Conservation (phyloP, 1,140 invertebrate species). For the Drosophila pruinosa region DNA sequence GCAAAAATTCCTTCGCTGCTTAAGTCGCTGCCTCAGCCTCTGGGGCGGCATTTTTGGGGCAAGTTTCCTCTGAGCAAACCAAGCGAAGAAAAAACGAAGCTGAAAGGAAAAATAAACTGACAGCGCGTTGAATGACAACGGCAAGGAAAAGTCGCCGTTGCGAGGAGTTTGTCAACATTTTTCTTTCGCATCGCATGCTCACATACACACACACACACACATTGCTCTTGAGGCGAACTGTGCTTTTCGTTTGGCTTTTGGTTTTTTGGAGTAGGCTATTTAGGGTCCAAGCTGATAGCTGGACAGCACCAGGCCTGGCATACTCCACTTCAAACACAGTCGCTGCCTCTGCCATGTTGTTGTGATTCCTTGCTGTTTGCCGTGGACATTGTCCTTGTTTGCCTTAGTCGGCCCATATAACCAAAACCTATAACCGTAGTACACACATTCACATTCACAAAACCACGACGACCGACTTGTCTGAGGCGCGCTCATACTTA, state of each 20-base stretch:
- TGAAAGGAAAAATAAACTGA: constrained; percentile 60
- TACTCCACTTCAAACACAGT: constrained; percentile 37
- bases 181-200: constrained; percentile 17
- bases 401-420: constrained; percentile 54
- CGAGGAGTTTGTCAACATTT: constrained; percentile 75
- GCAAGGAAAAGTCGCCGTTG: constrained; percentile 51
- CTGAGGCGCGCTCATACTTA: constrained; percentile 53
- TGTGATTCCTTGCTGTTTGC: constrained; percentile 69
- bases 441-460: background rate
- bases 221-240: constrained; percentile 33
- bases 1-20: constrained; percentile 47
- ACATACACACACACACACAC: constrained; percentile 12
- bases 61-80: constrained; percentile 25
- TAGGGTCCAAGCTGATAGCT: constrained; percentile 35
- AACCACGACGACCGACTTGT: background rate
- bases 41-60: constrained; percentile 22
- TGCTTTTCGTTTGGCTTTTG: constrained; percentile 26
- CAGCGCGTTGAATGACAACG: constrained; percentile 77
- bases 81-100: constrained; percentile 7
- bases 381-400: constrained; percentile 57
- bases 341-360: constrained; percentile 26
- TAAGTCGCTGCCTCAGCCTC: constrained; percentile 16
- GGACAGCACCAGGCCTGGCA: constrained; percentile 22
- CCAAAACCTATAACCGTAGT: background rate
- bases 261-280: constrained; percentile 51